Base-by-base conservation (phyloP, 1,140 invertebrate species). In the Orius laevigatus region DNA sequence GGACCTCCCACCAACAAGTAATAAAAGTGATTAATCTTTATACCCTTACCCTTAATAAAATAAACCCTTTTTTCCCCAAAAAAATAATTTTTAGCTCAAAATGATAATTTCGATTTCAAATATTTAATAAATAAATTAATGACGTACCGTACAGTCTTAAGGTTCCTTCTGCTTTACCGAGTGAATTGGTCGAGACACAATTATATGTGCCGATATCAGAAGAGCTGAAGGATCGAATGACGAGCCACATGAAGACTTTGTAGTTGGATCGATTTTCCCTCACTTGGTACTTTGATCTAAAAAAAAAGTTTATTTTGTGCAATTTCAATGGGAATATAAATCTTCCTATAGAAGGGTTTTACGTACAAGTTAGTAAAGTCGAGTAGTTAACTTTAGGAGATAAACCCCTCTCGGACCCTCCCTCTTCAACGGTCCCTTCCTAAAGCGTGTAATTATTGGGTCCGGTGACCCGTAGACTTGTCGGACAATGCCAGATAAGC, bases 121-220 rank as follows among this genome's bases (percentile, higher is more conserved):
- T 3, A 25, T 25, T 25, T 4, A 25, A 25, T 4, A 25, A 25
- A 25, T 25, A 25, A 25, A 25, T 25, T 25, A n/a, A n/a, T n/a
- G 9, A 72, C 77, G 79, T 66, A 91, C 87, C 84, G 66, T 90
- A 90, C 36, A 92, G 70, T 56, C 84, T 67, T 52, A 92, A 72
- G 5, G 78, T 84, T 44, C 83, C 83, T 62, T 87, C 83, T 33
- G 86, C 84, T 60, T 74, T 79, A 45, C 88, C 88, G 33, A 93
- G 67, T 10, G 82, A 84, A 64, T 92, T 93, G 50, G 84, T 88
- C 46, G 86, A 86, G 46, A 91, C 79, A 61, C 89, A 92, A 61
- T 82, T 85, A 70, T 92, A 94, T 45, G 81, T 81, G 14, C 88
- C 87, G 56, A 84, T 80, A 64, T 93, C 89, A 15, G 73, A 69